phyloP scores from a whole-genome alignment of 1,140 invertebrate species.

The Penaeus chinensis region DNA sequence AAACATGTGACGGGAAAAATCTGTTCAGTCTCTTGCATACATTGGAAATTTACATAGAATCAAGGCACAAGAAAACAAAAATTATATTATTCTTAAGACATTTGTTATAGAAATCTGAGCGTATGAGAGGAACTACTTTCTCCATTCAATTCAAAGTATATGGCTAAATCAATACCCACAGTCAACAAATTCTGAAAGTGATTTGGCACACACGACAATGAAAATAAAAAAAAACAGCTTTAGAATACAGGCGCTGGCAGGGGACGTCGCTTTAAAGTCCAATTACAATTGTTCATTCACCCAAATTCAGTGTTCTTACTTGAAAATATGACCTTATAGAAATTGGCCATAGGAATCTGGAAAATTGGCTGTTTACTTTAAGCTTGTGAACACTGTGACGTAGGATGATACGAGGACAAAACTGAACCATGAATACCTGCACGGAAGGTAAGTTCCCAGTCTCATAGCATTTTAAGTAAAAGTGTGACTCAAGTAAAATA shows the following conservation, averaged over 20 bases:
- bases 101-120: no score
- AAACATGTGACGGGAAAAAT: neutral
- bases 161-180: no score
- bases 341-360: constrained; percentile 32
- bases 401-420: constrained; percentile 29
- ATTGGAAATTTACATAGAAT: no score
- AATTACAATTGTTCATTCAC: neutral
- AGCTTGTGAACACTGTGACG: neutral
- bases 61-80: no score
- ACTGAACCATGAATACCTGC: constrained; percentile 49
- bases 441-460: constrained; percentile 46
- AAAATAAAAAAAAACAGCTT: neutral
- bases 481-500: no score
- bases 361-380: neutral
- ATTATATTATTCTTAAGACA: no score
- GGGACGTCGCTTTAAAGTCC: constrained; percentile 27
- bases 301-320: neutral
- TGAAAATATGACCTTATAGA: constrained; percentile 2
- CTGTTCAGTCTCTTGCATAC: no score
- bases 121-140: no score
- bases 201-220: neutral
- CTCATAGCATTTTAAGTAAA: no score
- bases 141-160: no score
- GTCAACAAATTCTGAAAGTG: neutral
- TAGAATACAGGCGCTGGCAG: constrained; percentile 43